Conservation (phyloP, 1,140 invertebrate species). For the Cotesia glomerata region DNA sequence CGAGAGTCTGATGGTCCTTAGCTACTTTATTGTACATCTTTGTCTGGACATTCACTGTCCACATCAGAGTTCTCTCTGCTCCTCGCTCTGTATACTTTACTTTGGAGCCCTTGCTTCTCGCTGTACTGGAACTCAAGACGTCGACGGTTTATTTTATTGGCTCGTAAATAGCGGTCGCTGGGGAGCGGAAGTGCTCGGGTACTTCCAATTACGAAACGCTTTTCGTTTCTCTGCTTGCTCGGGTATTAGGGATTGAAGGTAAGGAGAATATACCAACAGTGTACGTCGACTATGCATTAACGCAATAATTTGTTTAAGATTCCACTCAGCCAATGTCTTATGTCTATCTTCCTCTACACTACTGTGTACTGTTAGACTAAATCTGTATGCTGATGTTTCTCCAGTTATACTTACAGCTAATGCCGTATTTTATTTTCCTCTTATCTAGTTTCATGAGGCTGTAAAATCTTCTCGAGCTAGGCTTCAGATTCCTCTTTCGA, state of each 20-base stretch:
- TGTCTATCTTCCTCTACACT: too few relatives aligned
- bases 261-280: constrained; percentile 10
- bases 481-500: too few relatives aligned
- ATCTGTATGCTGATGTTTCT: too few relatives aligned
- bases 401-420: too few relatives aligned
- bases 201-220: constrained; percentile 41
- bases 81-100: too few relatives aligned
- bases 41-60: too few relatives aligned
- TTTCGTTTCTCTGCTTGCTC: constrained; percentile 26
- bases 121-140: neutral
- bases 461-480: neutral
- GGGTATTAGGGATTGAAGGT: constrained; percentile 6
- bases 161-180: constrained; percentile 45
- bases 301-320: constrained; percentile 37
- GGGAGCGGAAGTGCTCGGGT: constrained; percentile 38
- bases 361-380: neutral
- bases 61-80: too few relatives aligned
- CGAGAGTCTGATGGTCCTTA: too few relatives aligned
- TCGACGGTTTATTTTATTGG: constrained; percentile 44
- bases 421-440: too few relatives aligned
- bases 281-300: constrained; percentile 24
- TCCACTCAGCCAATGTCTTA: constrained; percentile 1
- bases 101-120: neutral
- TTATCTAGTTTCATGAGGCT: neutral
- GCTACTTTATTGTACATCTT: too few relatives aligned